A percentile compares a stretch with the other conserved stretches of the same genome.
These are phyloP conservation scores for Drosophila hydei DNA, from an alignment of 1,140 invertebrate genomes.

Conservation along the genomic window DNA sequence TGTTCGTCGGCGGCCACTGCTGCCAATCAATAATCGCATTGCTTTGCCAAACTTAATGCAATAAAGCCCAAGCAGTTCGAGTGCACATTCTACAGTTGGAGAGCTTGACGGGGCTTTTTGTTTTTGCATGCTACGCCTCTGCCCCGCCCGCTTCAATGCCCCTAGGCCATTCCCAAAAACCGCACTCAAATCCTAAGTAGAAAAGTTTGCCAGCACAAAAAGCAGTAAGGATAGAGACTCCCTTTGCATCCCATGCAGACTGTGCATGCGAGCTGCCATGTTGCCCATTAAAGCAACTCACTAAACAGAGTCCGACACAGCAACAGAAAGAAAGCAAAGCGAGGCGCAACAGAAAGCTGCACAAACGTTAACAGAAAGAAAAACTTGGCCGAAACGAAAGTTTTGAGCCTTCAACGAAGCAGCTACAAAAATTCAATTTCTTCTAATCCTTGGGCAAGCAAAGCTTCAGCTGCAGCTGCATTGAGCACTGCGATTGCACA, in stretches of 20 bases:
- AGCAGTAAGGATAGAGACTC: conserved; percentile 15
- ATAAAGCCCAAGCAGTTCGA: conserved; percentile 41
- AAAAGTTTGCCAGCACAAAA: conserved; percentile 58
- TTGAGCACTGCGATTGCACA: conserved; percentile 51
- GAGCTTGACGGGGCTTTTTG: conserved; percentile 23
- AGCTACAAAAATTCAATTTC: conserved; percentile 65
- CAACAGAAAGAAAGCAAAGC: conserved; percentile 30
- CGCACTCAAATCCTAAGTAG: conserved; percentile 64
- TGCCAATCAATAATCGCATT: conserved; percentile 74
- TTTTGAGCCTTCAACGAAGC: conserved; percentile 34
- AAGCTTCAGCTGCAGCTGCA: conserved; percentile 44
- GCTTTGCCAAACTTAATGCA: conserved; percentile 47
- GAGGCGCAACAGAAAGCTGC: conserved; percentile 18
- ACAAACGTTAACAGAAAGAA: conserved; percentile 55
- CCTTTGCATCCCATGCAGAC: conserved; percentile 26
- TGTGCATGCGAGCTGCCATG: conserved; percentile 6
- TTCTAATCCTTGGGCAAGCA: conserved; percentile 54
- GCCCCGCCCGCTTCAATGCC: neutral
- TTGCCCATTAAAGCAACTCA: conserved; percentile 60
- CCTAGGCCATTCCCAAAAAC: conserved; percentile 19
- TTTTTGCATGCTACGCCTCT: conserved; percentile 39
- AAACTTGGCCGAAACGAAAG: conserved; percentile 59
- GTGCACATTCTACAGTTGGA: conserved; percentile 26
- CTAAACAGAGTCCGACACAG: conserved; percentile 56
- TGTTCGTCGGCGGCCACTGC: conserved; percentile 53